phyloP scores from a whole-genome alignment of 1,140 invertebrate species.

The Latrodectus geometricus region DNA sequence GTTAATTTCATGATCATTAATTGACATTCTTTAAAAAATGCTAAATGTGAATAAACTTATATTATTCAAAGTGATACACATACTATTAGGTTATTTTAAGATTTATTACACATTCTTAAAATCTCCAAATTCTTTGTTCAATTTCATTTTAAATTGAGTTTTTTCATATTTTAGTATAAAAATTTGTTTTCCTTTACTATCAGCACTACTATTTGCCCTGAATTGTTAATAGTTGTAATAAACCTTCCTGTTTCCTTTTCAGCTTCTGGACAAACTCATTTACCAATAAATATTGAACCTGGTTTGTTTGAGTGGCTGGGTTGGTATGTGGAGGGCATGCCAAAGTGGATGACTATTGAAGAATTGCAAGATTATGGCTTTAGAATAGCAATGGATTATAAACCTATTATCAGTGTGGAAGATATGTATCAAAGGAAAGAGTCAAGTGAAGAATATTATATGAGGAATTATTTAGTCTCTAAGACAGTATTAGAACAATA shows the following conservation, averaged over 20 bases:
- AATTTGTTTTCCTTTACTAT: too few species aligned
- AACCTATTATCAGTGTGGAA: constrained; percentile 75
- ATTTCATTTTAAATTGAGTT: too few species aligned
- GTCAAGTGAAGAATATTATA: constrained; percentile 82
- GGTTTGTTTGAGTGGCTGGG: constrained; percentile 91
- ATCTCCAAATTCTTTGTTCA: too few species aligned
- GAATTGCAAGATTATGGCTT: constrained; percentile 82
- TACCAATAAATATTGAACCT: constrained; percentile 83
- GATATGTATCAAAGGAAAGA: constrained; percentile 71
- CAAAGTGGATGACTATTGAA: constrained; percentile 80
- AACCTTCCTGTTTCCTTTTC: constrained; percentile 5
- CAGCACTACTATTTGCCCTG: too few species aligned
- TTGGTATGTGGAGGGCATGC: constrained; percentile 83
- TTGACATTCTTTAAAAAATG: too few species aligned
- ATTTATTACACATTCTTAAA: too few species aligned
- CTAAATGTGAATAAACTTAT: too few species aligned
- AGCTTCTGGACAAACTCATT: constrained; percentile 67
- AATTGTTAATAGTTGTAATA: not conserved
- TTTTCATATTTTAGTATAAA: too few species aligned
- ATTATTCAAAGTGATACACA: too few species aligned
- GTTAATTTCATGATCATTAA: too few species aligned
- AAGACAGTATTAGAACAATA: constrained; percentile 67
- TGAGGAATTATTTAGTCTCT: constrained; percentile 70
- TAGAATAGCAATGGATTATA: constrained; percentile 80
- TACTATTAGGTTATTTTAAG: too few species aligned